phyloP scores from a whole-genome alignment of 2,888 invertebrate genomes.

The Tachystola acroxantha region DNA sequence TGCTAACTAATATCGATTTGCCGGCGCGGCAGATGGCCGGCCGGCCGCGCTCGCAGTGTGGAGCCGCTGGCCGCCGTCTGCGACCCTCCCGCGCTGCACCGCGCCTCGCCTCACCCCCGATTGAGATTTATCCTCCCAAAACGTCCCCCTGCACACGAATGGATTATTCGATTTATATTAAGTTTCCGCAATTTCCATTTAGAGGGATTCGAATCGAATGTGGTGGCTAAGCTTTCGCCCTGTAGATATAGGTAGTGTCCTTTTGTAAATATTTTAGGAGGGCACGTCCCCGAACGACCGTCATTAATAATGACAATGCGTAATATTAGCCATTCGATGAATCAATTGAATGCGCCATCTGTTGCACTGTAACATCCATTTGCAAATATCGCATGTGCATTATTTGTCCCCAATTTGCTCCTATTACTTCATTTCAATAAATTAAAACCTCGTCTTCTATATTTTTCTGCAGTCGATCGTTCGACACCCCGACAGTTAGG shows the following conservation, averaged over 20 bases:
- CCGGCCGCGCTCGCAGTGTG: no score
- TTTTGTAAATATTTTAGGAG: slow-evolving; percentile 63
- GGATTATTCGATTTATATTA: slow-evolving; percentile 76
- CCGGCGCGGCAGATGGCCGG: slow-evolving; percentile 71
- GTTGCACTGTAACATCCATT: slow-evolving; percentile 33
- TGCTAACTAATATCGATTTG: slow-evolving; percentile 74
- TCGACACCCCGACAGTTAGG: slow-evolving; percentile 27
- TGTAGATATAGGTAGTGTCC: slow-evolving; percentile 44
- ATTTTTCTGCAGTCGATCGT: slow-evolving; percentile 15
- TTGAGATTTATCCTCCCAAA: slow-evolving; percentile 72
- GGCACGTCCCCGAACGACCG: slow-evolving; percentile 47
- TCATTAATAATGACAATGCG: slow-evolving; percentile 66
- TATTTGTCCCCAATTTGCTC: no score
- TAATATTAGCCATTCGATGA: slow-evolving; percentile 52
- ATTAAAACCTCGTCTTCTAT: slow-evolving; percentile 1
- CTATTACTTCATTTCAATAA: no score
- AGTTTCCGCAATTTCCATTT: slow-evolving; percentile 73
- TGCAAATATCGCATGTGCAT: slow-evolving; percentile 3
- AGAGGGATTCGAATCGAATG: slow-evolving; percentile 56
- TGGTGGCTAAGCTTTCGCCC: slow-evolving; percentile 49
- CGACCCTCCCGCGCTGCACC: slow-evolving; percentile 50
- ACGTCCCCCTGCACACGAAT: slow-evolving; percentile 66
- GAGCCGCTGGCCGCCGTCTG: slow-evolving; percentile 45
- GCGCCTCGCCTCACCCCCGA: slow-evolving; percentile 62
- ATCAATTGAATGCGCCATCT: slow-evolving; percentile 54